Evolutionary conservation across 1,140 invertebrate genomes (phyloP).

Genomic region (Campoletis sonorensis): DNA sequence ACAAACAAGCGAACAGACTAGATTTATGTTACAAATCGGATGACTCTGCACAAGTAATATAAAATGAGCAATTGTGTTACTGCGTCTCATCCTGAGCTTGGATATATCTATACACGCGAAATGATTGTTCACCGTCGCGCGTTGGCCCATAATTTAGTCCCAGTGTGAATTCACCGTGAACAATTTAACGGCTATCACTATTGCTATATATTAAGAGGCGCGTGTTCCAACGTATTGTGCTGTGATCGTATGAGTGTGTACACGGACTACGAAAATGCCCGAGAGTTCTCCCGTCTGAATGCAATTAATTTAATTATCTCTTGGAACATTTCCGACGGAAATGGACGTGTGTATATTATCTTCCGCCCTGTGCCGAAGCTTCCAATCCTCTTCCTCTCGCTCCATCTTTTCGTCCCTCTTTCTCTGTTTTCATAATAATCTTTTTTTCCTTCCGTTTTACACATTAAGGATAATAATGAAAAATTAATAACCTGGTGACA

Average conservation of each 20-base stretch:
- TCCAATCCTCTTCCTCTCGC: no score
- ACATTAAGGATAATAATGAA: neutral
- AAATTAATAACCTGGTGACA: constrained; percentile 4
- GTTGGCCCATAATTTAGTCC: neutral
- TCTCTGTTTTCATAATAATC: neutral
- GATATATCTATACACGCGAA: neutral
- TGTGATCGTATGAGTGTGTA: neutral
- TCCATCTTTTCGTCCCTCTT: neutral
- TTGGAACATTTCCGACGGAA: constrained; percentile 60
- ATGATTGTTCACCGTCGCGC: neutral
- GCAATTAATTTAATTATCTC: constrained; percentile 62
- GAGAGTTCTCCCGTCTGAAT: constrained; percentile 30
- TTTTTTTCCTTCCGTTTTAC: neutral
- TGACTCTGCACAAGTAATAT: neutral
- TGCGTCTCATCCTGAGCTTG: neutral
- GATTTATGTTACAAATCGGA: neutral
- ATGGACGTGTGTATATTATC: constrained; percentile 42
- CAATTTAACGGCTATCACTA: neutral
- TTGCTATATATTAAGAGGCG: neutral
- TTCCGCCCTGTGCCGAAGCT: constrained; percentile 26
- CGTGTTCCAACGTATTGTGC: neutral
- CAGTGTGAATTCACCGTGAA: constrained; percentile 1
- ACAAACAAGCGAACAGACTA: no score
- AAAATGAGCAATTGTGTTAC: neutral
- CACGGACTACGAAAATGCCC: constrained; percentile 7